Conservation (phyloP, 2,888 invertebrate species). For the Petrophora chlorosata region DNA sequence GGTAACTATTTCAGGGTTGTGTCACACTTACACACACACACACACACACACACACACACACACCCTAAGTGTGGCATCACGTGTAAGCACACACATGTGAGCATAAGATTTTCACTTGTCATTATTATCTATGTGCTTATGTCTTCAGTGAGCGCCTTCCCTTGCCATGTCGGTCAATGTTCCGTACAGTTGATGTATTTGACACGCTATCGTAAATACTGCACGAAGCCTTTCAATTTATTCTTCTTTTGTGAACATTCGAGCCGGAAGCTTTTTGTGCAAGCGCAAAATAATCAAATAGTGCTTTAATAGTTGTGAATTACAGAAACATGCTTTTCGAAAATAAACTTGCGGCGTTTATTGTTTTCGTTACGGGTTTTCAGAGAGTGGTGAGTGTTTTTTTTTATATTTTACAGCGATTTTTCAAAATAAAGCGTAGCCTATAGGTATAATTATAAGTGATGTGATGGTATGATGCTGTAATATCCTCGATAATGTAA, state of each 20-base stretch:
- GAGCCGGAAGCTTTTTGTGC: constrained; percentile 29
- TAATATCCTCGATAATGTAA: no score
- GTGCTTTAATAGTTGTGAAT: constrained; percentile 21
- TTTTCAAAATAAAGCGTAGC: background rate
- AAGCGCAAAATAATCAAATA: constrained; percentile 27
- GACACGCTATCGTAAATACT: constrained; percentile 30
- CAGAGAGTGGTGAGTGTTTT: constrained; percentile 25
- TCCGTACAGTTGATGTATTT: constrained; percentile 10
- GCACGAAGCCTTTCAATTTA: constrained; percentile 26
- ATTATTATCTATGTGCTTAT: no score
- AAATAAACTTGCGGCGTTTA: constrained; percentile 18
- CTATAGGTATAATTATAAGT: no score
- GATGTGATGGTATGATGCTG: no score
- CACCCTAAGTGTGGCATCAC: no score
- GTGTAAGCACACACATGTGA: no score
- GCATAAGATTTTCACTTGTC: background rate
- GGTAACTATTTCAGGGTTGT: no score
- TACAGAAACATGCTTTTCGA: constrained; percentile 29
- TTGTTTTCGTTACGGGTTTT: constrained; percentile 20
- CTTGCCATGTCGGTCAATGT: background rate
- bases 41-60: no score
- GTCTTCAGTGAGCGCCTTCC: no score
- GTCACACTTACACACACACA: no score
- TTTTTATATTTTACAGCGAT: background rate
- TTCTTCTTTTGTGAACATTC: constrained; percentile 21